phyloP scores from a whole-genome alignment of 1,140 invertebrate species.

The Drosophila neocordata region DNA sequence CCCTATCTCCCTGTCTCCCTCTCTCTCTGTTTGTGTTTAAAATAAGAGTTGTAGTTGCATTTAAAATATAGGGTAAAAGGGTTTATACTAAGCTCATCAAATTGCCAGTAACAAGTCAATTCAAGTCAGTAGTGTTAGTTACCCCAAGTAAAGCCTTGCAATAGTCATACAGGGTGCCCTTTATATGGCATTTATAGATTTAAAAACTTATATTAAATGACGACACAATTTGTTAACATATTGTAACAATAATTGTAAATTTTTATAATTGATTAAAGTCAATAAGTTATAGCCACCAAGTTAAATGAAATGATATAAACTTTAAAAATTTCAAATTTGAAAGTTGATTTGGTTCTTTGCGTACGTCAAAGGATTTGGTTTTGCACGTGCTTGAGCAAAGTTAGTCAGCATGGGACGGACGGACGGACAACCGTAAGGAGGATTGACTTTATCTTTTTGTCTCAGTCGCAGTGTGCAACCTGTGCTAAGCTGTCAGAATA shows the following conservation, averaged over 20 bases:
- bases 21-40: background rate
- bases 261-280: too few relatives aligned
- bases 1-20: background rate
- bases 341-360: background rate
- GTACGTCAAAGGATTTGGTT: slow-evolving; percentile 4
- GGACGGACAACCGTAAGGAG: background rate
- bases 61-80: background rate
- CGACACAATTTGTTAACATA: too few relatives aligned
- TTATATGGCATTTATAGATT: too few relatives aligned
- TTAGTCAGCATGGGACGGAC: background rate
- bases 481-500: slow-evolving; percentile 5
- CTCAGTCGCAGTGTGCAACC: background rate
- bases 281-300: too few relatives aligned
- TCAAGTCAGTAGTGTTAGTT: too few relatives aligned
- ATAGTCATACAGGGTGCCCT: too few relatives aligned
- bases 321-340: too few relatives aligned
- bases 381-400: background rate
- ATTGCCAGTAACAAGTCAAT: too few relatives aligned
- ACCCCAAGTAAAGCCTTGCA: too few relatives aligned
- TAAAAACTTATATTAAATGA: too few relatives aligned
- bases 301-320: too few relatives aligned
- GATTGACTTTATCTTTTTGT: slow-evolving; percentile 10
- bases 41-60: background rate
- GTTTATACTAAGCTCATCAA: background rate
- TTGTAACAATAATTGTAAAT: too few relatives aligned